Evolutionary conservation across 1,140 invertebrate genomes (phyloP).

Genomic region (Gerris buenoi): DNA sequence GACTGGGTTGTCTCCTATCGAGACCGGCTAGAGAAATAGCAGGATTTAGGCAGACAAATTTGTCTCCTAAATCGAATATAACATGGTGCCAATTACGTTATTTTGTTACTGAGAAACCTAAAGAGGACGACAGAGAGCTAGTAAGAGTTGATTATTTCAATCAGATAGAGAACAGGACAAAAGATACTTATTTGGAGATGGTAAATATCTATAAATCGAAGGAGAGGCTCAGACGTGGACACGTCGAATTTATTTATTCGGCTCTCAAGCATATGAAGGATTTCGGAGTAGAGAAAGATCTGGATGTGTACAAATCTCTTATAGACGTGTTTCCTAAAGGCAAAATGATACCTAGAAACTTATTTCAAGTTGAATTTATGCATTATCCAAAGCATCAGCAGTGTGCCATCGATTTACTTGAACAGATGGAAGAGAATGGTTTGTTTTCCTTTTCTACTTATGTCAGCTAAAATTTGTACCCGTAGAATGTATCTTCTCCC

Average conservation of each 20-base stretch:
- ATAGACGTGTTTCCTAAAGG: constrained; percentile 86
- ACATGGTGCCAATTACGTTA: too few relatives aligned
- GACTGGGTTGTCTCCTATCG: not conserved
- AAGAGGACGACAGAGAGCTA: not conserved
- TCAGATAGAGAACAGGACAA: constrained; percentile 44
- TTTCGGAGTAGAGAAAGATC: constrained; percentile 77
- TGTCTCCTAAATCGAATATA: too few relatives aligned
- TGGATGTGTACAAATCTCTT: constrained; percentile 80
- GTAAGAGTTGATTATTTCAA: constrained; percentile 16
- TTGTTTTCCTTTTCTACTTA: too few relatives aligned
- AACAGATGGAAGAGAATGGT: constrained; percentile 83
- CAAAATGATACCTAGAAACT: constrained; percentile 63
- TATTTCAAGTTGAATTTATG: constrained; percentile 71
- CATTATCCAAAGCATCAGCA: constrained; percentile 91
- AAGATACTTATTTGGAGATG: constrained; percentile 54
- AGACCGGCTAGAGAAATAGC: not conserved
- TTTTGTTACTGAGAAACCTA: too few relatives aligned
- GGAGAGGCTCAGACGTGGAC: constrained; percentile 47
- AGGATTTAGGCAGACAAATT: too few relatives aligned
- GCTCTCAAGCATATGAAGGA: constrained; percentile 77
- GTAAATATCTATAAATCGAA: constrained; percentile 50
- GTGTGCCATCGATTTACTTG: constrained; percentile 68
- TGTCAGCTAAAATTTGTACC: too few relatives aligned
- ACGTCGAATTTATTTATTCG: constrained; percentile 85
- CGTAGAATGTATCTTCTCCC: too few relatives aligned